Evolutionary conservation across 2,797 vertebrate genomes (phyloP).

Genomic region (Uromys caudimaculatus): DNA sequence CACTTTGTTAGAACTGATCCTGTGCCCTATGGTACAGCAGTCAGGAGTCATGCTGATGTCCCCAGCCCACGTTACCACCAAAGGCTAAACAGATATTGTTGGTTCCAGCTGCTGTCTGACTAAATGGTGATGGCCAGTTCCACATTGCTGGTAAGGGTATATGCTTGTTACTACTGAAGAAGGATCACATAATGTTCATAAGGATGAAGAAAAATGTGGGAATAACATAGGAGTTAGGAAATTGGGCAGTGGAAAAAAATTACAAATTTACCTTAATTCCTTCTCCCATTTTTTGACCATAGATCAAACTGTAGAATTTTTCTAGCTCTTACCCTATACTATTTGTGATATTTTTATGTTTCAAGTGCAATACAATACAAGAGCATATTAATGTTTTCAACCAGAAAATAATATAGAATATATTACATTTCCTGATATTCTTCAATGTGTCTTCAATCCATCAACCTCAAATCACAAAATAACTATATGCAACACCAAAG

Average conservation of each 20-base stretch:
- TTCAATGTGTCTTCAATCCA: neutral
- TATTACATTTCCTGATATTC: neutral
- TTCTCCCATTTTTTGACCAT: neutral
- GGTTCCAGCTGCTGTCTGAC: no score
- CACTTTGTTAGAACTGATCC: no score
- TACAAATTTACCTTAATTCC: neutral
- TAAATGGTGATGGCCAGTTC: no score
- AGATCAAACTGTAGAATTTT: neutral
- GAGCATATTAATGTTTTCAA: neutral
- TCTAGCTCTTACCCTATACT: rapidly evolving
- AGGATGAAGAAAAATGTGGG: neutral
- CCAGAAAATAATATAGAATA: neutral
- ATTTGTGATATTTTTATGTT: neutral
- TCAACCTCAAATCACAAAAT: neutral
- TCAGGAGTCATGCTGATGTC: no score
- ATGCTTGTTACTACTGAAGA: neutral
- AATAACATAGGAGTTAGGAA: neutral
- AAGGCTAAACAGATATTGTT: no score
- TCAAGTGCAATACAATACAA: neutral
- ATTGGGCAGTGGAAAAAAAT: neutral
- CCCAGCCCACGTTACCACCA: no score
- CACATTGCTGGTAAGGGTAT: neutral
- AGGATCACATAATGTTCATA: neutral
- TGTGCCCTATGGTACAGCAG: no score
- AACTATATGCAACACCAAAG: no score